These are phyloP conservation scores for Poecile montanus DNA, from an alignment of 2,797 vertebrate species.

Conservation along the genomic window DNA sequence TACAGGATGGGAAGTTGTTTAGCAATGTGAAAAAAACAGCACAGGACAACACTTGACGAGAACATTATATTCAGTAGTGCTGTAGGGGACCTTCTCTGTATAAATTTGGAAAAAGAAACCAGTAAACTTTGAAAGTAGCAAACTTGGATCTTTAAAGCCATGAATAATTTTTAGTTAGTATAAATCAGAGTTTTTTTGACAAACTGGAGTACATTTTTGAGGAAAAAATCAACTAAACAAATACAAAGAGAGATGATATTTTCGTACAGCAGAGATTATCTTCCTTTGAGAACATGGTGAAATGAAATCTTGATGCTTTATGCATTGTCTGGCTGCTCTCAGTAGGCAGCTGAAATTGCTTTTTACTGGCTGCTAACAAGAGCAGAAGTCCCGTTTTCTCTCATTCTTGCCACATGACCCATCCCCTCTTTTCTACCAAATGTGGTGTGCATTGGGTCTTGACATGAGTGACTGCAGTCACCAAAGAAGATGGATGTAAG, in stretches of 20 bases:
- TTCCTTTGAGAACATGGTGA: neutral
- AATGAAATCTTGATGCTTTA: neutral
- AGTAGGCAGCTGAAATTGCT: neutral
- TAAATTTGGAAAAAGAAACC: neutral
- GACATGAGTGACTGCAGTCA: neutral
- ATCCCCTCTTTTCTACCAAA: neutral
- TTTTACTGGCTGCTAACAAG: neutral
- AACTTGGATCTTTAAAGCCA: neutral
- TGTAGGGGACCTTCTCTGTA: neutral
- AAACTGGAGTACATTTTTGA: neutral
- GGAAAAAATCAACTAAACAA: neutral
- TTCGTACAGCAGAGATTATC: neutral
- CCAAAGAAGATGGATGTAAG: neutral
- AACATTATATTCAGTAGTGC: neutral
- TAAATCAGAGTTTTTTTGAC: neutral
- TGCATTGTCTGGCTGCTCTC: neutral
- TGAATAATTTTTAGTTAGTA: neutral
- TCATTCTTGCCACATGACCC: neutral
- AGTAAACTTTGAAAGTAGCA: neutral
- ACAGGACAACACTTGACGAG: neutral
- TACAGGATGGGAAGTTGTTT: neutral
- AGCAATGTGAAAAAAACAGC: neutral
- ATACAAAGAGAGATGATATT: neutral
- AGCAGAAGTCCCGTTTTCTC: neutral
- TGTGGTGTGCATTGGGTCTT: neutral